phyloP scores from a whole-genome alignment of 2,888 invertebrate genomes.

The Cephus runcator region DNA sequence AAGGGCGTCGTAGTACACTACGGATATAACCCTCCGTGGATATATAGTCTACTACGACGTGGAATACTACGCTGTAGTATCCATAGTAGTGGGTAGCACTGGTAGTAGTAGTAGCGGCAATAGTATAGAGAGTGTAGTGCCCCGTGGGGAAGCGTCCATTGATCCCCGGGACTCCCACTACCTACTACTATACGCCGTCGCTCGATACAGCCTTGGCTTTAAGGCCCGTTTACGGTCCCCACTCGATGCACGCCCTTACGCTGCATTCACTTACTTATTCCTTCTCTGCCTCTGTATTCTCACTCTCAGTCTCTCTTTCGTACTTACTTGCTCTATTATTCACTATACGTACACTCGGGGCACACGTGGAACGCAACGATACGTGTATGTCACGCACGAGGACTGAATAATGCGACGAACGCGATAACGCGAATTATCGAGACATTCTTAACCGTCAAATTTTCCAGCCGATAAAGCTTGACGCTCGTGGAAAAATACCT shows the following conservation, averaged over 20 bases:
- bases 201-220: slow-evolving; percentile 41
- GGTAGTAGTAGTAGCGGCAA: not conserved
- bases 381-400: not conserved
- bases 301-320: not conserved
- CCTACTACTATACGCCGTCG: slow-evolving; percentile 22
- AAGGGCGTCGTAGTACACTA: slow-evolving; percentile 17
- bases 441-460: not conserved
- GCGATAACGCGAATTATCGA: not conserved
- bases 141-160: slow-evolving; percentile 59
- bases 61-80: slow-evolving; percentile 47
- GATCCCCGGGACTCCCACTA: slow-evolving; percentile 44
- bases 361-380: not conserved
- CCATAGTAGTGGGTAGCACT: not conserved
- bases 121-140: slow-evolving; percentile 48
- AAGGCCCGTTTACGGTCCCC: slow-evolving; percentile 15
- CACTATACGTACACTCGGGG: not conserved
- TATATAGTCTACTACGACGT: slow-evolving; percentile 30
- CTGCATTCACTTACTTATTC: not conserved
- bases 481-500: not conserved
- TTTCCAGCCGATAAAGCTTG: not conserved
- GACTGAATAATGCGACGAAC: not conserved
- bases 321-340: not conserved
- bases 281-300: not conserved
- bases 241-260: slow-evolving; percentile 10
- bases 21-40: slow-evolving; percentile 13